Base-by-base conservation (phyloP, 2,888 invertebrate genomes). In the Mesoligia furuncula region DNA sequence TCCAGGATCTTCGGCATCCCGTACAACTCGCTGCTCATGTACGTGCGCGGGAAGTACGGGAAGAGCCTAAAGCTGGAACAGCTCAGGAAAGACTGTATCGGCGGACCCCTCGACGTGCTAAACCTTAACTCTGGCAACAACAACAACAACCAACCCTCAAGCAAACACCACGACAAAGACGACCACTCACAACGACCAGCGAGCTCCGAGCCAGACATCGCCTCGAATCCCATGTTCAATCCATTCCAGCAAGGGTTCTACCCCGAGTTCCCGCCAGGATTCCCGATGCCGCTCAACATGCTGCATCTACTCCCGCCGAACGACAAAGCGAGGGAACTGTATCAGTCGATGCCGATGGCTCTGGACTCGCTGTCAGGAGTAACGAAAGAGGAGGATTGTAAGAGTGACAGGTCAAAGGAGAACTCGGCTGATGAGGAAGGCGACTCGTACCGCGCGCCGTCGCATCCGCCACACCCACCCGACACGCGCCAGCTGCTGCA, bases 21-120 rank as follows among this genome's bases (percentile, higher is more conserved):
- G n/a, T 99, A 99, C 97, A 99, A 99, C 96, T 98, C 98, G 67
- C 97, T 99, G 70, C 96, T 99, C 76, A 99, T 99, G 99, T 99
- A 99, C 96, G 99, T 99, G 48, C 97, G 99, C 68, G 99, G 99
- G 73, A 99, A 99, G 93, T 99, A 99, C 94, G 99, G 99, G n/a
- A 99, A 99, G 94, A 98, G 98, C 92, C 97, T 99, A 79, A 99
- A 99, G 91, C 96, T 99, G 83, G 99, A 99, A 91, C 98, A 99
- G 93, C 97, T 99, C 81, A 97, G 99, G 90, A 99, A 98, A 95
- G 99, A 99, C 94, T 99, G 98, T 94, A 98, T 98, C 93, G 98
- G 98, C 76, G 98, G 98, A 0, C 98, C 98, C 15, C 98, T 98
- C 27, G 98, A 98, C 93, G 97, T 98, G 77, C 94, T 98, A 68